Evolutionary conservation across 2,113 vertebrate species (phyloP).

Genomic region (Phoenicopterus ruber): DNA sequence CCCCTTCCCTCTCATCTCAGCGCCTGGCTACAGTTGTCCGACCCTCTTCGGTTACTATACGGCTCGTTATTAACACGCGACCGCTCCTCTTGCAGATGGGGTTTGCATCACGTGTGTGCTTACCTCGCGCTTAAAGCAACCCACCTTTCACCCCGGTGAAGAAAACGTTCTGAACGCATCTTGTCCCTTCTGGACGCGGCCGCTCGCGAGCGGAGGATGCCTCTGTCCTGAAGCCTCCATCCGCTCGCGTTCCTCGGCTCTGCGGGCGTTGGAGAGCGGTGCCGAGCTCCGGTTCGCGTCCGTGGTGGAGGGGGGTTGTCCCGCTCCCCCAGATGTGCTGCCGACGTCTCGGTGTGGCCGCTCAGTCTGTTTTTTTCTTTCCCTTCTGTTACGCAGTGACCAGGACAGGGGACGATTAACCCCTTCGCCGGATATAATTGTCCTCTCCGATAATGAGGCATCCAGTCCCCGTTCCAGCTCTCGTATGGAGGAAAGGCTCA

Average conservation of each 20-base stretch:
- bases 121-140: background rate
- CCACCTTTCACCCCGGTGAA: background rate
- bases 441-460: slow-evolving; percentile 95
- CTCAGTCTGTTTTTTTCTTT: background rate
- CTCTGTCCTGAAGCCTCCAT: background rate
- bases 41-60: rapidly evolving
- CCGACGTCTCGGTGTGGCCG: background rate
- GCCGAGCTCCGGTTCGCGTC: background rate
- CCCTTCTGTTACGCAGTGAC: slow-evolving; percentile 70
- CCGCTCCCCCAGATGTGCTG: background rate
- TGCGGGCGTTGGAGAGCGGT: rapidly evolving
- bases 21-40: background rate
- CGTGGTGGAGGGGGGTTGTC: rapidly evolving
- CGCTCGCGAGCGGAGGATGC: background rate
- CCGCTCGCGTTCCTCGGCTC: no score
- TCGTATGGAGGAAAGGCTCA: slow-evolving; percentile 86
- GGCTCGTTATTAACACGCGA: background rate
- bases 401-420: slow-evolving; percentile 85
- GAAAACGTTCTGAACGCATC: background rate
- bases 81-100: no score
- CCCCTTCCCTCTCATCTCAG: background rate
- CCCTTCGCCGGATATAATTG: slow-evolving; percentile 93
- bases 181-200: no score
- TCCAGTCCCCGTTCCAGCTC: slow-evolving; percentile 92
- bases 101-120: background rate